Base-by-base conservation (phyloP, 2,113 vertebrate species). In the Perca flavescens region DNA sequence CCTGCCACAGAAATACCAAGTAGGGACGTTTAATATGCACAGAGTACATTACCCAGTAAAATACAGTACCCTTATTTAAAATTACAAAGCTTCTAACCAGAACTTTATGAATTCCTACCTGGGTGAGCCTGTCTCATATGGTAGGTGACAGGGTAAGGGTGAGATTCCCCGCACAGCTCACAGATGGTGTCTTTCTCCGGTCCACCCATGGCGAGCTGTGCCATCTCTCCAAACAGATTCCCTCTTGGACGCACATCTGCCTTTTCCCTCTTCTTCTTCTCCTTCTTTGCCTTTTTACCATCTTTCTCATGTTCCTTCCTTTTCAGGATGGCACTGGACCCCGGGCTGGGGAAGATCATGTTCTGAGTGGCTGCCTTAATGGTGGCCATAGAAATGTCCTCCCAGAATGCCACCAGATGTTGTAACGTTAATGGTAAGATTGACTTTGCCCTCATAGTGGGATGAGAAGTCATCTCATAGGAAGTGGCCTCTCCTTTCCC, bases 51-150 rank as follows among this genome's bases (percentile, higher is more conserved):
- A 15, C 31, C 16, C 16, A 34, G 28, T 14, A 15, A 43, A 11
- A 58, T 58, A 61, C 28, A 36, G 31, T 19, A 58, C 40, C 63
- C 11, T 25, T 19, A 54, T 28, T 54, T 0, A 28, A 46, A 46
- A 56, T 21, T 4, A 64, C 14, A 54, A 72, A 64, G 25, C 9
- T 40, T 56, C 3, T 11, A 43, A n/a, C 0, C 12, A 83, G 11
- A 69, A 58, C 53, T 7, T 47, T 6, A 1, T 40, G n/a, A 15
- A 15, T 22, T 69, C 71, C 91, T 95, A 99, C 98, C 98, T 95
- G 98, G 98, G 87, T 99, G 98, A 86, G 97, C 97, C 77, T 99
- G 98, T 83, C 98, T 96, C 98, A 99, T 99, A 86, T 99, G 98
- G 85, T 99, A 99, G 0, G 98, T 99, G 91, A 99, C 98, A 10